Base-by-base conservation (phyloP, 1,140 invertebrate species). In the Meteorus sp. region DNA sequence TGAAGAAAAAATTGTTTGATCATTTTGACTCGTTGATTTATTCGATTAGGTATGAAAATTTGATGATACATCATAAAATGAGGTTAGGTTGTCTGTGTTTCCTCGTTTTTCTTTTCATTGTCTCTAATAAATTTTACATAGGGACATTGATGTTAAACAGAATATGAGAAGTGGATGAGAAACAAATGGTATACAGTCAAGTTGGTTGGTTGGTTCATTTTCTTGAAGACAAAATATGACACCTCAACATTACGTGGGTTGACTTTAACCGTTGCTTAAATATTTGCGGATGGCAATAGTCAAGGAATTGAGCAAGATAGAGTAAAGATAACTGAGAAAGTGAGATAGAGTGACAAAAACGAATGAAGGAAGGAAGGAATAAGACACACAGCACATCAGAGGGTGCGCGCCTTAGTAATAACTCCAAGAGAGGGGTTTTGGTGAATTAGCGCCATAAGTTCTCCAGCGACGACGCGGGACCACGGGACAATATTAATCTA, bases 371-470 rank as follows among this genome's bases (percentile, higher is more conserved):
- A 43, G 9, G 39, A 20, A 13, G 31, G 27, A 17, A 17, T 13
- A 35, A 56, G 41, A 37, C 22, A 45, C 44, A 33, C 29, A 48
- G 35, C 47, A 39, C 23, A 37, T 50, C 47, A 52, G 50, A 52
- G 50, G 50, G 50, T 52, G 31, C 7, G 51, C n/a, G n/a, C n/a
- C n/a, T 25, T 53, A 37, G 56, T 58, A 58, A 58, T 58, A 58
- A 58, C 47, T 58, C 47, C 31, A 37, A 25, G 33, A 29, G n/a
- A n/a, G n/a, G n/a, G n/a, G n/a, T n/a, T n/a, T n/a, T n/a, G 48
- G 56, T 51, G 56, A 58, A 58, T 58, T 58, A 58, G 47, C 56
- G 35, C 56, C 56, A 58, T 58, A 58, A 58, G 56, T 58, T 58
- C 27, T 50, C 19, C 56, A 11, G 48, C 47, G 56, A 58, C 47